These are phyloP conservation scores for Radopholus similis DNA, from an alignment of 1,140 invertebrate genomes.

Conservation along the genomic window DNA sequence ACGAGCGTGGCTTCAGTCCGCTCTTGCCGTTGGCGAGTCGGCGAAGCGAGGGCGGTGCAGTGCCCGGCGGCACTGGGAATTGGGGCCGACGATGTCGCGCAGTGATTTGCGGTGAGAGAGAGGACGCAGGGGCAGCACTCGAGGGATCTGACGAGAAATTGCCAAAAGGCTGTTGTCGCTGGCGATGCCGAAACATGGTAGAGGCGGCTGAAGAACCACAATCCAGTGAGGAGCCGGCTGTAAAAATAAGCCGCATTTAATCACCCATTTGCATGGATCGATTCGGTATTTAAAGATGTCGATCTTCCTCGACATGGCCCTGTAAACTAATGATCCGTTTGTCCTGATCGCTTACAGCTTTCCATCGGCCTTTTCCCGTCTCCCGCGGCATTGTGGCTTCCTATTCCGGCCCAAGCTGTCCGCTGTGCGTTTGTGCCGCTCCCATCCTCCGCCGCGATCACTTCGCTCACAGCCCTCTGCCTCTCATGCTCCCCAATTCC, in stretches of 20 bases:
- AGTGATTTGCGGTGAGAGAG: conserved; percentile 19
- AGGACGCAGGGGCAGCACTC: conserved; percentile 3
- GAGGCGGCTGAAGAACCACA: neutral
- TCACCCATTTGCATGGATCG: neutral
- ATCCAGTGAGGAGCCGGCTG: neutral
- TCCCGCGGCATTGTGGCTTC: neutral
- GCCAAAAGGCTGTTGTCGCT: conserved; percentile 1
- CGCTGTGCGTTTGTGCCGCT: neutral
- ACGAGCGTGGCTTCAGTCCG: conserved; percentile 41
- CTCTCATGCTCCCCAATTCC: neutral
- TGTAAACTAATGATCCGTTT: no score
- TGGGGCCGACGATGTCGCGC: conserved; percentile 3
- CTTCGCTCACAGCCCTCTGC: no score
- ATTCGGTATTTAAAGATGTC: neutral
- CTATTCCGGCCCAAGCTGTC: neutral
- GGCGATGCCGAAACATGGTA: neutral
- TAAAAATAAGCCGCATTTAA: no score
- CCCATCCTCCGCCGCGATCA: no score
- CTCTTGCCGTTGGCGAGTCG: conserved; percentile 13
- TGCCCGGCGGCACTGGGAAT: conserved; percentile 14
- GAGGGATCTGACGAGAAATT: conserved; percentile 1
- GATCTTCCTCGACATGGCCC: no score
- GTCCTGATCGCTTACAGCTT: neutral
- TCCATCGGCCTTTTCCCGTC: neutral
- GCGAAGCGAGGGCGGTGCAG: conserved; percentile 25